A percentile compares a stretch with the other conserved stretches of the same genome.
Conservation (phyloP, 2,113 vertebrate species). For the Strix aluco region DNA sequence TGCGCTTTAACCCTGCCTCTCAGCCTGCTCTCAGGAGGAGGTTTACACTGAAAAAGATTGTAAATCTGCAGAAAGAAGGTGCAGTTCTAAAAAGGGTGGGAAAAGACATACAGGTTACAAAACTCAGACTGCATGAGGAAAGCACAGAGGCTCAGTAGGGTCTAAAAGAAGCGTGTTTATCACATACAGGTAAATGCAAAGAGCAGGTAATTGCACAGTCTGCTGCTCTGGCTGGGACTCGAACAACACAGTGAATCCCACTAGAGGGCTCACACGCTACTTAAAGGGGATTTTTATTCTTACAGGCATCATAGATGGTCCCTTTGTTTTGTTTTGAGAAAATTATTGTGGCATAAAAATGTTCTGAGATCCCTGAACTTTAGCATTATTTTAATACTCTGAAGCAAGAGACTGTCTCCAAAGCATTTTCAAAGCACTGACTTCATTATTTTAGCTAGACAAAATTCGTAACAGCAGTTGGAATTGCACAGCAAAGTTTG, state of each 20-base stretch:
- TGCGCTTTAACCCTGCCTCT: not conserved
- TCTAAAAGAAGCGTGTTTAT: not conserved
- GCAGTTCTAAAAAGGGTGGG: not conserved
- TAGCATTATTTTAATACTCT: not conserved
- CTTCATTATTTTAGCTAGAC: not conserved
- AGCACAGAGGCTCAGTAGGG: not conserved
- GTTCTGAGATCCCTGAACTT: not conserved
- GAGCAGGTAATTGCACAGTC: not conserved
- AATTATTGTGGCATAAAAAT: not conserved
- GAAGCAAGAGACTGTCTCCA: not conserved
- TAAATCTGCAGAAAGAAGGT: not conserved
- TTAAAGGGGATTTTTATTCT: not conserved
- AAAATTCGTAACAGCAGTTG: not conserved
- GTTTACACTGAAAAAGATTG: not conserved
- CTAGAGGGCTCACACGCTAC: slow-evolving; percentile 47
- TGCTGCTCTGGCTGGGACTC: not conserved
- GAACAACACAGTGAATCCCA: not conserved
- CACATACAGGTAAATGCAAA: not conserved
- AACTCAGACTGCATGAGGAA: not conserved
- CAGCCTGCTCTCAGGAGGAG: not conserved
- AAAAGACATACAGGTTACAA: not conserved
- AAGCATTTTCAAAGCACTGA: not conserved
- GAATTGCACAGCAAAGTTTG: not conserved
- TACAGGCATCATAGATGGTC: accelerated
- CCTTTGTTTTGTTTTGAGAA: not conserved